Evolutionary conservation across 1,140 invertebrate species (phyloP).

Genomic region (Onthophagus taurus): DNA sequence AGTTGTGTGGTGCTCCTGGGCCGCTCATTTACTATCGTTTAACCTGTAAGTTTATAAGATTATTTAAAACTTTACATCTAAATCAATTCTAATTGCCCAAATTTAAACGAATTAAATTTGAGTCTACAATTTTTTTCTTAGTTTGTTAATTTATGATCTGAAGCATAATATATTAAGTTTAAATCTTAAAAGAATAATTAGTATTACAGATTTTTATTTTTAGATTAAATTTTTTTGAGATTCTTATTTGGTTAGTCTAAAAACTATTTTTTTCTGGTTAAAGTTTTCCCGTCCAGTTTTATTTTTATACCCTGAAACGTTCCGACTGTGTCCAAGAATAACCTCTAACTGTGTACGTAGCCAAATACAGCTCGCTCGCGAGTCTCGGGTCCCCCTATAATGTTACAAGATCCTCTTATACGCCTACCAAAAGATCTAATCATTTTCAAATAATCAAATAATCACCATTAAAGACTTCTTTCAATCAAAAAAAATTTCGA

Average conservation of each 20-base stretch:
- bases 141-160: no score
- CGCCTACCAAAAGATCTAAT: no score
- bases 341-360: conserved; percentile 18
- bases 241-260: background rate
- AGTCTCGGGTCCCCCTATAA: no score
- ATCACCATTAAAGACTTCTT: no score
- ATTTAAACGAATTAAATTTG: no score
- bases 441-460: no score
- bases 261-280: background rate
- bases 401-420: background rate
- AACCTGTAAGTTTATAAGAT: conserved; percentile 23
- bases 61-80: conserved; percentile 9
- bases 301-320: conserved; percentile 11
- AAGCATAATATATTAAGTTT: no score
- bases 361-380: conserved; percentile 28
- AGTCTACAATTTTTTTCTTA: no score
- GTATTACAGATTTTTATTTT: conserved; percentile 2
- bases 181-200: no score
- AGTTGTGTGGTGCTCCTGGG: conserved; percentile 39
- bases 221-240: background rate
- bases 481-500: background rate
- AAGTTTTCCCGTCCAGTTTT: background rate
- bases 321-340: conserved; percentile 29
- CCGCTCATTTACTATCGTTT: conserved; percentile 26
- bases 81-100: no score